These are phyloP conservation scores for Eriosoma lanigerum DNA, from an alignment of 1,140 invertebrate genomes.

Conservation along the genomic window DNA sequence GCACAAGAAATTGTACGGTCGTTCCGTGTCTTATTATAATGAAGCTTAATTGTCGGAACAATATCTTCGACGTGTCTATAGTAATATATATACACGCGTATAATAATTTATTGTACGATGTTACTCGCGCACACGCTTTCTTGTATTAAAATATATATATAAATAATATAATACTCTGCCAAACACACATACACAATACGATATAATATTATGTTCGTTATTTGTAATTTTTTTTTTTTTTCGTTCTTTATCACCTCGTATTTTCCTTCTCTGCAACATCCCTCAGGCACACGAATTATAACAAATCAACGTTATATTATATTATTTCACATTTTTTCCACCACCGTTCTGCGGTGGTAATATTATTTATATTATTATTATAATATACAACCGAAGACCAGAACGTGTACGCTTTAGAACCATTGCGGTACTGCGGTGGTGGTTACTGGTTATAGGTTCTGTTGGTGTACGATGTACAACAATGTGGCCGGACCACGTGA, in stretches of 20 bases:
- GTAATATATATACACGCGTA: neutral
- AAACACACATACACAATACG: neutral
- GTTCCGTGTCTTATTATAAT: slow-evolving; percentile 30
- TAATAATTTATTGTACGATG: neutral
- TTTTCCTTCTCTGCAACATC: neutral
- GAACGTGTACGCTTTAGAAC: neutral
- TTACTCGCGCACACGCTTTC: neutral
- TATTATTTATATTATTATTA: too few species aligned
- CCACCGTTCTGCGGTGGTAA: too few species aligned
- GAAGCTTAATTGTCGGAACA: slow-evolving; percentile 40
- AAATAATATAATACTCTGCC: too few species aligned
- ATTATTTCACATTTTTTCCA: too few species aligned
- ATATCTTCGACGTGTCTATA: slow-evolving; percentile 18
- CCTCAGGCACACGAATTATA: neutral
- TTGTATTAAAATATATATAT: neutral
- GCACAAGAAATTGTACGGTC: neutral
- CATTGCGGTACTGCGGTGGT: neutral
- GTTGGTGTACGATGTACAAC: too few species aligned
- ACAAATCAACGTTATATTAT: too few species aligned
- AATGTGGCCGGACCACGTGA: too few species aligned
- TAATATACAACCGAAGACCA: neutral
- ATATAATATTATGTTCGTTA: neutral
- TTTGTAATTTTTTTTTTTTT: neutral
- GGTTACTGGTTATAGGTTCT: neutral
- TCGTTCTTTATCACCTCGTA: neutral